These are phyloP conservation scores for Hypomecis atomaria DNA, from an alignment of 2,888 invertebrate genomes.

Conservation along the genomic window DNA sequence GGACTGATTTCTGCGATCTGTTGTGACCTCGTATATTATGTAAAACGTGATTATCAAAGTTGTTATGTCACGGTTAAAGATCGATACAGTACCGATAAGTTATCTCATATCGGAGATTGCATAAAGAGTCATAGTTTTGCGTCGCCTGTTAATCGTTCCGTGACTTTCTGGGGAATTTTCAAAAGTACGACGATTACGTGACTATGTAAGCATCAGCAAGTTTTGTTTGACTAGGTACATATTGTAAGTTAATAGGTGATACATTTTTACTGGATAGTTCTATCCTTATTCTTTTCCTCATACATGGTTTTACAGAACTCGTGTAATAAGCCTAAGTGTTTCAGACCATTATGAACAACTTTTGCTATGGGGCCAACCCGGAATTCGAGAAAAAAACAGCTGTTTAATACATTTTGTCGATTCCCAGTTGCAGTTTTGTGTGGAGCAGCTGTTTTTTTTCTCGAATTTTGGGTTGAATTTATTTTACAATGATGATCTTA, in stretches of 20 bases:
- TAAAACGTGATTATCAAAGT: conserved; percentile 29
- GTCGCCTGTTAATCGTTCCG: conserved; percentile 8
- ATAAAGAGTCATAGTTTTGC: conserved; percentile 21
- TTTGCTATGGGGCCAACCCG: too few species aligned
- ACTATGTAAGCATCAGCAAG: background rate
- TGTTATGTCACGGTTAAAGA: conserved; percentile 34
- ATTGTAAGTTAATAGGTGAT: background rate
- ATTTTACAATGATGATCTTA: too few species aligned
- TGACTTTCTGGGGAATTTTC: conserved; percentile 8
- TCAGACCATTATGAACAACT: too few species aligned
- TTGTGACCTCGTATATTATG: conserved; percentile 16
- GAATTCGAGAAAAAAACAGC: too few species aligned
- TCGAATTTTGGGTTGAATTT: too few species aligned
- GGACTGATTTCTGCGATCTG: conserved; percentile 2
- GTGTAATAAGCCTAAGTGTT: too few species aligned
- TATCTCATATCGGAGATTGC: conserved; percentile 15
- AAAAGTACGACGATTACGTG: conserved; percentile 2
- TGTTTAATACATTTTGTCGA: too few species aligned
- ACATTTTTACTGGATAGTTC: background rate
- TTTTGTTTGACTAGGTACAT: background rate
- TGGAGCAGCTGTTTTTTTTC: too few species aligned
- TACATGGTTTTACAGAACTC: too few species aligned
- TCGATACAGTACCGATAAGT: conserved; percentile 19
- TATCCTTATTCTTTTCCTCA: too few species aligned
- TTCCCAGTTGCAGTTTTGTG: too few species aligned